phyloP scores from a whole-genome alignment of 1,140 invertebrate genomes.

The Drosophila ogumai region DNA sequence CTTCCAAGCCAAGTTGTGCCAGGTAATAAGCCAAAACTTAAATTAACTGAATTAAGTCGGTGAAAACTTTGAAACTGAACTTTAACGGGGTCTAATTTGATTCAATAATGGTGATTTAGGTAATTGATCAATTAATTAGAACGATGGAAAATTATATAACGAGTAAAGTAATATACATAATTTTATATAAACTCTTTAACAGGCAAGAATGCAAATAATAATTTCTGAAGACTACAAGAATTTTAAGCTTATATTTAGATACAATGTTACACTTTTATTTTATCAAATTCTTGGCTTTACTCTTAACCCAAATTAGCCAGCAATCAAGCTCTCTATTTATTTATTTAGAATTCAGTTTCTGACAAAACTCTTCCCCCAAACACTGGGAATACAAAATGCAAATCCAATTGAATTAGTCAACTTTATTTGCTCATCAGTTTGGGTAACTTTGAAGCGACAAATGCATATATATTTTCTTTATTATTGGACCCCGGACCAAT shows the following conservation, averaged over 20 bases:
- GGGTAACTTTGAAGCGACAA: slow-evolving; percentile 22
- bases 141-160: neutral
- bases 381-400: slow-evolving; percentile 25
- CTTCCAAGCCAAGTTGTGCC: slow-evolving; percentile 12
- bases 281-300: neutral
- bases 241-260: neutral
- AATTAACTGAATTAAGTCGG: slow-evolving; percentile 21
- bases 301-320: neutral
- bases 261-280: neutral
- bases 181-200: neutral
- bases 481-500: slow-evolving; percentile 10
- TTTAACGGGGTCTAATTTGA: neutral
- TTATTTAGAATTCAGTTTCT: slow-evolving; percentile 3
- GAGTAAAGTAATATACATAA: neutral
- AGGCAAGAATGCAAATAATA: neutral
- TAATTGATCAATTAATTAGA: slow-evolving; percentile 1
- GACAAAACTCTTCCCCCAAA: neutral
- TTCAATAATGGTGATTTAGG: slow-evolving; percentile 3
- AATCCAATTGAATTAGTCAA: slow-evolving; percentile 65
- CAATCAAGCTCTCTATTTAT: neutral
- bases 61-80: neutral
- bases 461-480: slow-evolving; percentile 37
- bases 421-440: slow-evolving; percentile 49
- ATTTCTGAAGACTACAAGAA: neutral
- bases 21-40: slow-evolving; percentile 41